phyloP scores from a whole-genome alignment of 2,888 invertebrate species.

The Ceratothoa steindachneri region DNA sequence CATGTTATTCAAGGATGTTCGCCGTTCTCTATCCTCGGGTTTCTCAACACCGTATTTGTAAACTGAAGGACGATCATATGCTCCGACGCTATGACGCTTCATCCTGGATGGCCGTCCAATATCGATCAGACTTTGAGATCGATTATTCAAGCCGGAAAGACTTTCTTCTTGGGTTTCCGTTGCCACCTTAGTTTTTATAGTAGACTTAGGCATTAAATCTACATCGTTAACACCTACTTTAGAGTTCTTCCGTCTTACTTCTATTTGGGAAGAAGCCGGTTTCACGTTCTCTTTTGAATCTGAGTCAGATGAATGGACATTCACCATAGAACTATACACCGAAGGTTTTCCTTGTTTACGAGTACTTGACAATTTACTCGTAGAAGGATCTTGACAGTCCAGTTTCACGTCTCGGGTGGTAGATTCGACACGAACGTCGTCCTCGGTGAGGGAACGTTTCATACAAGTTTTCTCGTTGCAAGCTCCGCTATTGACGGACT shows the following conservation, averaged over 20 bases:
- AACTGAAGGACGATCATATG: conserved; percentile 31
- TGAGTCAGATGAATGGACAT: conserved; percentile 31
- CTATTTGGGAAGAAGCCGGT: conserved; percentile 31
- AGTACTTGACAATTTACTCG: conserved; percentile 14
- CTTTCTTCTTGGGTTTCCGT: conserved; percentile 46
- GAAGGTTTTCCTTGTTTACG: conserved; percentile 30
- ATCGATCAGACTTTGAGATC: conserved; percentile 58
- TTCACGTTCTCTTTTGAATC: conserved; percentile 30
- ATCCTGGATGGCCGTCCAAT: conserved; percentile 50
- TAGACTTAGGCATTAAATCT: not conserved
- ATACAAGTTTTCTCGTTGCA: conserved; percentile 9
- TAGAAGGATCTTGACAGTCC: conserved; percentile 10
- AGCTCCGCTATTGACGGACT: not conserved
- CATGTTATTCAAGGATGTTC: conserved; percentile 36
- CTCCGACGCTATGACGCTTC: conserved; percentile 46
- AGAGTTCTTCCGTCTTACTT: conserved; percentile 20
- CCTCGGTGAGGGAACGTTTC: conserved; percentile 39
- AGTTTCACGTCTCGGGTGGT: conserved; percentile 2
- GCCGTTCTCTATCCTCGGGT: conserved; percentile 31
- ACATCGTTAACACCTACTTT: not conserved
- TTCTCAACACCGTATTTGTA: conserved; percentile 40
- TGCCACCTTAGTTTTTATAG: not conserved
- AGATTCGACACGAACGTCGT: conserved; percentile 34
- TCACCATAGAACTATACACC: conserved; percentile 45
- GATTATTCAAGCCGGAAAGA: conserved; percentile 52